Conservation (phyloP, 2,113 vertebrate species). For the Sorex fumeus region DNA sequence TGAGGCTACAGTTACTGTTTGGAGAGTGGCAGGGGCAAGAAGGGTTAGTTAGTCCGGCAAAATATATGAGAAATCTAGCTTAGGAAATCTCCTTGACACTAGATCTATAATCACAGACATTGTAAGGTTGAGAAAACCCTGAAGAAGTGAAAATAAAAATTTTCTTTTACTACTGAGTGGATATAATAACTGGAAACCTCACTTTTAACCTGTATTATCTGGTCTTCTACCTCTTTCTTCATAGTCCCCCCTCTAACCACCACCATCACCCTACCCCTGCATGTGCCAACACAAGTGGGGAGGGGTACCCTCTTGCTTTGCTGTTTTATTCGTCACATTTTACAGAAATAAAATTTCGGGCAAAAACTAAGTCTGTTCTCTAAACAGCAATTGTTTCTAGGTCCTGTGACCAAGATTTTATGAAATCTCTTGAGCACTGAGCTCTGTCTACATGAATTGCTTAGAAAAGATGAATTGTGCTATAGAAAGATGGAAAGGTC, state of each 20-base stretch:
- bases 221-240: neutral
- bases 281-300: no score
- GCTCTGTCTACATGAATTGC: neutral
- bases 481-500: neutral
- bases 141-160: conserved; percentile 18
- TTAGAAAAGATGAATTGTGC: conserved; percentile 16
- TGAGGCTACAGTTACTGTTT: conserved; percentile 4
- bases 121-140: neutral
- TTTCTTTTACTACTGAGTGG: neutral
- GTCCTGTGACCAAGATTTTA: neutral
- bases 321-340: neutral
- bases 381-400: conserved; percentile 5
- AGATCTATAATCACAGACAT: neutral
- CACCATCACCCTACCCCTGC: neutral
- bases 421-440: conserved; percentile 15
- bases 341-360: conserved; percentile 11
- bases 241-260: no score
- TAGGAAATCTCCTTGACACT: neutral
- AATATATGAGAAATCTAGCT: conserved; percentile 18
- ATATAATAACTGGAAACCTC: neutral
- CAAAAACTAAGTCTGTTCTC: neutral
- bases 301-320: neutral
- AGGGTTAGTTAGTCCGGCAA: conserved; percentile 19
- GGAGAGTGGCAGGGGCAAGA: neutral
- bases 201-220: neutral